A percentile compares a stretch with the other conserved stretches of the same genome.
phyloP scores from a whole-genome alignment of 2,113 vertebrate genomes.

The Podiceps cristatus region DNA sequence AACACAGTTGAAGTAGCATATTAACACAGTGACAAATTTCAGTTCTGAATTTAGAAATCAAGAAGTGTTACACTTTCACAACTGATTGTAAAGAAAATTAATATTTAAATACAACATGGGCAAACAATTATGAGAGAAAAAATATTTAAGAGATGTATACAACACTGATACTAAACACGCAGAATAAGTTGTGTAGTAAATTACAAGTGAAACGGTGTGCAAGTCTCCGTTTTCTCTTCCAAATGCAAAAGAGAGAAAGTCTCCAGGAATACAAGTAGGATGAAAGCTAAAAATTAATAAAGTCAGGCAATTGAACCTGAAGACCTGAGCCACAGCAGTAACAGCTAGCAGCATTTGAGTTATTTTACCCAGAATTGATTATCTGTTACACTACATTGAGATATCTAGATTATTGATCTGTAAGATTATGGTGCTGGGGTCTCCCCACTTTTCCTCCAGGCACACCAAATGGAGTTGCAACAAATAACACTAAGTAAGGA shows the following conservation, averaged over 20 bases:
- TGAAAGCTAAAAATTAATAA: slow-evolving; percentile 76
- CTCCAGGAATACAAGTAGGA: slow-evolving; percentile 33
- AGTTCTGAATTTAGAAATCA: background rate
- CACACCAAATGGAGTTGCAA: slow-evolving; percentile 34
- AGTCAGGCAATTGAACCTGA: slow-evolving; percentile 62
- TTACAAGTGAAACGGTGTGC: background rate
- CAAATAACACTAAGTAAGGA: slow-evolving; percentile 76
- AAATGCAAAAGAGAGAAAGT: background rate
- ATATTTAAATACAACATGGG: background rate
- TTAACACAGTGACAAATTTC: background rate
- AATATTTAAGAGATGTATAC: background rate
- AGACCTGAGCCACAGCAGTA: slow-evolving; percentile 58
- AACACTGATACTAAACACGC: background rate
- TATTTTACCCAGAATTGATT: slow-evolving; percentile 75
- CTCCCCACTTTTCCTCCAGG: slow-evolving; percentile 34
- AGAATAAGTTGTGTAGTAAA: background rate
- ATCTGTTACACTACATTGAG: slow-evolving; percentile 74
- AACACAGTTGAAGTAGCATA: background rate
- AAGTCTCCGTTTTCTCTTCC: background rate
- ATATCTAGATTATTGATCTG: slow-evolving; percentile 78
- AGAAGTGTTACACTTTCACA: background rate
- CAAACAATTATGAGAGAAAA: background rate
- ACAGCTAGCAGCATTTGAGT: slow-evolving; percentile 61
- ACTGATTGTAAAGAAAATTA: background rate
- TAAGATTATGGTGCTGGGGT: slow-evolving; percentile 68